These are phyloP conservation scores for Sus cebifrons DNA, from an alignment of 2,797 vertebrate species.

Conservation along the genomic window DNA sequence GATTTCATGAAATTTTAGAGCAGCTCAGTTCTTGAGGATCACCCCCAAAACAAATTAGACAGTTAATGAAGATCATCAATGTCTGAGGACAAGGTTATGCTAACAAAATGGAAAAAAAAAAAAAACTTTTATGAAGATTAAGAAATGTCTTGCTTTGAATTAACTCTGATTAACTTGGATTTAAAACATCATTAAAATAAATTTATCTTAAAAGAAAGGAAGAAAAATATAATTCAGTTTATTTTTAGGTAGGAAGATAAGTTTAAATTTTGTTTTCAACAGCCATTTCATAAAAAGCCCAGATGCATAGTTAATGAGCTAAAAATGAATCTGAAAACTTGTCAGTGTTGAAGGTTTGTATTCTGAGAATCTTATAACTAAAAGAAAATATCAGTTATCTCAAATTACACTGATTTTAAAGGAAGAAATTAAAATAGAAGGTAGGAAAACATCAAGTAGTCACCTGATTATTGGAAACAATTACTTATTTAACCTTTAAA, in stretches of 20 bases:
- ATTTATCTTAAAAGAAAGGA: conserved; percentile 11
- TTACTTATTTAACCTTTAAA: conserved; percentile 81
- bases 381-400: conserved; percentile 79
- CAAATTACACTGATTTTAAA: conserved; percentile 80
- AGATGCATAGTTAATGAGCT: neutral
- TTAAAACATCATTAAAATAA: conserved; percentile 8
- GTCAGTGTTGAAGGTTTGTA: conserved; percentile 36
- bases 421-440: conserved; percentile 64
- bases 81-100: neutral
- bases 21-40: neutral
- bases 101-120: neutral
- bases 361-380: conserved; percentile 49
- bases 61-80: conserved; percentile 7
- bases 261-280: conserved; percentile 54
- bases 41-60: neutral
- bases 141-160: conserved; percentile 18
- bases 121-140: conserved; percentile 5
- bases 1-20: neutral
- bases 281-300: conserved; percentile 55
- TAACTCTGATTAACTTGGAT: neutral
- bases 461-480: conserved; percentile 17
- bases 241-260: conserved; percentile 1
- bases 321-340: neutral
- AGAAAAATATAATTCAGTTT: neutral
- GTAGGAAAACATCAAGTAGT: neutral